These are phyloP conservation scores for Lemur catta DNA, from an alignment of 2,797 vertebrate genomes.

Conservation along the genomic window DNA sequence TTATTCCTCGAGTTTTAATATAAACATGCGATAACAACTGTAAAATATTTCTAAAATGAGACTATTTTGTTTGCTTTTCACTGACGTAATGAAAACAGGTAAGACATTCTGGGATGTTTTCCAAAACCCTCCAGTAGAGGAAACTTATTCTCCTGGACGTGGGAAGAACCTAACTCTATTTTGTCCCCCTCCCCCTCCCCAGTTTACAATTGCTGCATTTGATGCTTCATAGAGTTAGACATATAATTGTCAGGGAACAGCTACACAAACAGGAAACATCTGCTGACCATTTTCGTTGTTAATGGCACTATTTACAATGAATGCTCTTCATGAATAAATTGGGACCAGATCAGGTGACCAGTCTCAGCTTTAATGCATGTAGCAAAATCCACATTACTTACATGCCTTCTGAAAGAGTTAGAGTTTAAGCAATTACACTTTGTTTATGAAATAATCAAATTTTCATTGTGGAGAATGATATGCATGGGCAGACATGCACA, in stretches of 20 bases:
- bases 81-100: background rate
- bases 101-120: background rate
- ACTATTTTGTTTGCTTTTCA: background rate
- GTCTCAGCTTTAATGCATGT: background rate
- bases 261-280: constrained; percentile 29
- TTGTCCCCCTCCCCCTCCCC: background rate
- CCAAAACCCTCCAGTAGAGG: background rate
- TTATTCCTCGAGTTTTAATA: background rate
- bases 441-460: background rate
- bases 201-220: background rate
- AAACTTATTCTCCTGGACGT: background rate
- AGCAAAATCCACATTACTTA: background rate
- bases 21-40: background rate
- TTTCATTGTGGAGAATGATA: background rate
- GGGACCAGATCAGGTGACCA: constrained; percentile 11
- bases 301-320: constrained; percentile 9
- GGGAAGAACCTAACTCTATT: background rate
- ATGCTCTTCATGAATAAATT: background rate
- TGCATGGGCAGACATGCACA: fast-evolving
- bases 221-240: background rate
- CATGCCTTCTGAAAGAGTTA: background rate
- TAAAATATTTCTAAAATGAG: background rate
- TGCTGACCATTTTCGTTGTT: background rate
- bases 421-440: background rate
- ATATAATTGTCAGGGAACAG: background rate